phyloP scores from a whole-genome alignment of 2,113 vertebrate genomes.

The Delphinapterus leucas region DNA sequence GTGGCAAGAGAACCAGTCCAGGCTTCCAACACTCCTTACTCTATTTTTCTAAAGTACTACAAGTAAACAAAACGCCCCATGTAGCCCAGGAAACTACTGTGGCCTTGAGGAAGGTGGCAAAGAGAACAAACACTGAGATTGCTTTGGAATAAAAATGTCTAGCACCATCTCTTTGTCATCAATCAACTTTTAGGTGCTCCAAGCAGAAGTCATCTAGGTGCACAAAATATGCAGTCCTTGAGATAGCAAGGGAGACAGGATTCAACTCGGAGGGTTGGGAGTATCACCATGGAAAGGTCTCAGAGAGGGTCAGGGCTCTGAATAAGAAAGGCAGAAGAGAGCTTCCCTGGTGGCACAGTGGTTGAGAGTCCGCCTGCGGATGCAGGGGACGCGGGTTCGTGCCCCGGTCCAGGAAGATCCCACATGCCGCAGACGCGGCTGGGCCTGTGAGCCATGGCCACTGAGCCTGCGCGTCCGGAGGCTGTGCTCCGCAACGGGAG shows the following conservation, averaged over 20 bases:
- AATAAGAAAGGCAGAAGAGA: background rate
- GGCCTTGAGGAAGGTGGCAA: background rate
- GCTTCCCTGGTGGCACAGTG: too few relatives aligned
- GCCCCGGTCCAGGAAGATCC: too few relatives aligned
- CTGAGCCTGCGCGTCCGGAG: too few relatives aligned
- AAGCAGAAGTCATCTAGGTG: background rate
- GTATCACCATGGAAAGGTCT: fast-evolving
- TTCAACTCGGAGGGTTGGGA: background rate
- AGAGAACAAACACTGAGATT: background rate
- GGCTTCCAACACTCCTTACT: background rate
- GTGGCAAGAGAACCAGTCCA: background rate
- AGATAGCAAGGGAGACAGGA: too few relatives aligned
- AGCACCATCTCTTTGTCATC: background rate
- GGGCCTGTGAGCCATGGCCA: too few relatives aligned
- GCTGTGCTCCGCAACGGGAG: too few relatives aligned
- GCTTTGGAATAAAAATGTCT: background rate
- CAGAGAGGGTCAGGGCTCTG: background rate
- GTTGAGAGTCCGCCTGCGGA: too few relatives aligned
- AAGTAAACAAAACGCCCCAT: background rate
- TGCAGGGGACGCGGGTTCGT: too few relatives aligned
- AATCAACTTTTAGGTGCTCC: background rate
- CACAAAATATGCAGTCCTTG: background rate
- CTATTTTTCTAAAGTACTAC: background rate
- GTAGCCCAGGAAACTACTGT: background rate
- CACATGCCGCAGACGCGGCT: too few relatives aligned